phyloP scores from a whole-genome alignment of 1,140 invertebrate genomes.

The Drosophila seguyi region DNA sequence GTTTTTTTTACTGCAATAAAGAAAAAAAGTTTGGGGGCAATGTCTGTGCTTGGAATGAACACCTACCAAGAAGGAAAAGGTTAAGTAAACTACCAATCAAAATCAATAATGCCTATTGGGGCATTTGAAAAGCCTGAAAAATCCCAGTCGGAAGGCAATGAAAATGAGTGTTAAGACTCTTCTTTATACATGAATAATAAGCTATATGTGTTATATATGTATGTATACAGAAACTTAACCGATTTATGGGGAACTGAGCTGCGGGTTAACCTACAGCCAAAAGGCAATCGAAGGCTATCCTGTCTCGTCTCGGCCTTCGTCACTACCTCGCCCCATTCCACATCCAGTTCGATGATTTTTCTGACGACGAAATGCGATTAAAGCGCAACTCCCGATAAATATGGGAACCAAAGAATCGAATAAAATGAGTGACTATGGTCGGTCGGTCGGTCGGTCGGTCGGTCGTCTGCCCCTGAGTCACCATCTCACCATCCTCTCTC shows the following conservation, averaged over 20 bases:
- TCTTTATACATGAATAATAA: conserved; percentile 2
- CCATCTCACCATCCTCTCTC: conserved; percentile 2
- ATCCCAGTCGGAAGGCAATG: conserved; percentile 7
- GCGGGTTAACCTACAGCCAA: conserved; percentile 23
- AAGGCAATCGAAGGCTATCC: conserved; percentile 26
- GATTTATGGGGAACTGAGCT: conserved; percentile 25
- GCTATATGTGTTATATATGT: not conserved
- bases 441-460: too few species aligned
- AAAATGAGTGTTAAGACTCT: conserved; percentile 3
- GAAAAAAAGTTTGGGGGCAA: conserved; percentile 19
- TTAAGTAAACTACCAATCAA: conserved; percentile 40
- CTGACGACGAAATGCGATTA: conserved; percentile 22
- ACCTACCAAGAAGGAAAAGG: not conserved
- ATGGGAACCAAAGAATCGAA: conserved; percentile 19
- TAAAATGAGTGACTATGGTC: conserved; percentile 10
- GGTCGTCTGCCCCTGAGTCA: conserved; percentile 12
- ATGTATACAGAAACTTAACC: not conserved
- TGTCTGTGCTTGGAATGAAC: conserved; percentile 1
- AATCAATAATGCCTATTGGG: conserved; percentile 54
- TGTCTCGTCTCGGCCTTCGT: conserved; percentile 7
- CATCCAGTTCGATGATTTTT: conserved; percentile 9
- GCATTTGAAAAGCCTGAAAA: conserved; percentile 2
- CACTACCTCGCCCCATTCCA: not conserved
- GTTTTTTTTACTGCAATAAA: conserved; percentile 30
- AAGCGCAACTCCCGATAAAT: conserved; percentile 28